Conservation (phyloP, 2,888 invertebrate genomes). For the Euzetes globulus region DNA sequence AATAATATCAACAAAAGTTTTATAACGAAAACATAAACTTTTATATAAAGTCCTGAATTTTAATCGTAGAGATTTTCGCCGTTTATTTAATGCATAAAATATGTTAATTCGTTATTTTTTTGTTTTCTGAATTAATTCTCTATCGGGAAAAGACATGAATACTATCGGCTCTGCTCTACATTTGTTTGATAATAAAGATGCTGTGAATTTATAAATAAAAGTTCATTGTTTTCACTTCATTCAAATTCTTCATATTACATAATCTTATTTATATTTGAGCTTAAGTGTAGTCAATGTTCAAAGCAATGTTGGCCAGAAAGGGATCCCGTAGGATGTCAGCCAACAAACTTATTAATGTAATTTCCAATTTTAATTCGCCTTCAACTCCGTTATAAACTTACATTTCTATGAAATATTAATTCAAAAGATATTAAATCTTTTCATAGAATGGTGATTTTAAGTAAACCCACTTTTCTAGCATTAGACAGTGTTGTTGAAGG, state of each 20-base stretch:
- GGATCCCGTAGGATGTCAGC: no score
- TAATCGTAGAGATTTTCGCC: conserved; percentile 5
- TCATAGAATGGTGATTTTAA: no score
- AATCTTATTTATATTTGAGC: not conserved
- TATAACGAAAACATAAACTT: not conserved
- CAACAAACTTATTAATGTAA: no score
- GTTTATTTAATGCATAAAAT: not conserved
- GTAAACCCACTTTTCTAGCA: no score
- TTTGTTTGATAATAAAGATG: not conserved
- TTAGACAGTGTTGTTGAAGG: no score
- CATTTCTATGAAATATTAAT: no score
- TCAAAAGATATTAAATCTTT: no score
- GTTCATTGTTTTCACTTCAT: not conserved
- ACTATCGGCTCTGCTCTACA: not conserved
- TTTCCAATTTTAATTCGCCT: no score
- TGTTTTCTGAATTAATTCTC: not conserved
- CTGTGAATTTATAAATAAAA: not conserved
- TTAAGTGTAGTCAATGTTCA: not conserved
- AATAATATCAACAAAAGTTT: not conserved
- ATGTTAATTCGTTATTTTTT: conserved; percentile 10
- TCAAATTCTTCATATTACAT: not conserved
- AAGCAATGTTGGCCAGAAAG: no score
- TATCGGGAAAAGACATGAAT: not conserved
- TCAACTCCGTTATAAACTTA: no score
- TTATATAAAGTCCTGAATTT: not conserved